Conservation (phyloP, 2,113 vertebrate species). For the Hippotragus niger region DNA sequence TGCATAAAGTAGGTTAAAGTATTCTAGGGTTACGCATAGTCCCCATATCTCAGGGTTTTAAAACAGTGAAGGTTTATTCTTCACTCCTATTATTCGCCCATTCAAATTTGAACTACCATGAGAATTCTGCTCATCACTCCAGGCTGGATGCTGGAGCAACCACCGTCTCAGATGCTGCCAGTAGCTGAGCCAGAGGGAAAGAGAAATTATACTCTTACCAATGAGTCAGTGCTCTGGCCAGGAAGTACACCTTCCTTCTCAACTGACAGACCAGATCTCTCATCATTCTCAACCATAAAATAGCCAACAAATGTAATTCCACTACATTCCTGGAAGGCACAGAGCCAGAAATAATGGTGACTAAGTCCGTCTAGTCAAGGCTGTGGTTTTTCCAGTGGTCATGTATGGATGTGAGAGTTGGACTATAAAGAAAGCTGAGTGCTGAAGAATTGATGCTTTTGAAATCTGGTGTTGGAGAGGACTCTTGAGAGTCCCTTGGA, state of each 20-base stretch:
- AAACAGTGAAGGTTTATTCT: not conserved
- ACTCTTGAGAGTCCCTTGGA: too few relatives aligned
- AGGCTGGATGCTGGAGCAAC: too few relatives aligned
- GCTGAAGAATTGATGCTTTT: too few relatives aligned
- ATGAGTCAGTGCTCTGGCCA: not conserved
- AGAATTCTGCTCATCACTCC: not conserved
- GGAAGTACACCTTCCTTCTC: not conserved
- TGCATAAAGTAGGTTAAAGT: not conserved
- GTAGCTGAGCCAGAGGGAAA: not conserved
- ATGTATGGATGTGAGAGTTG: too few relatives aligned
- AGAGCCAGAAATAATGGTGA: not conserved
- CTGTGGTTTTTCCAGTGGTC: too few relatives aligned
- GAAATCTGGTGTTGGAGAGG: too few relatives aligned
- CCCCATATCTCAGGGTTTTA: not conserved
- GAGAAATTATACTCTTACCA: not conserved
- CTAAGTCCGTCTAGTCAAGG: too few relatives aligned
- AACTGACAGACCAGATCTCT: not conserved
- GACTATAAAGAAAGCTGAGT: too few relatives aligned
- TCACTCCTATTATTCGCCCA: not conserved
- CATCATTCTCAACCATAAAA: not conserved
- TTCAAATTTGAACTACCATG: too few relatives aligned
- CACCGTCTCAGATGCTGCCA: not conserved
- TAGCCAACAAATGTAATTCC: not conserved
- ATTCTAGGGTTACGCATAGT: not conserved
- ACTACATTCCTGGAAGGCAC: not conserved